These are phyloP conservation scores for Aphelenchoides fujianensis DNA, from an alignment of 1,140 invertebrate species.

Conservation along the genomic window DNA sequence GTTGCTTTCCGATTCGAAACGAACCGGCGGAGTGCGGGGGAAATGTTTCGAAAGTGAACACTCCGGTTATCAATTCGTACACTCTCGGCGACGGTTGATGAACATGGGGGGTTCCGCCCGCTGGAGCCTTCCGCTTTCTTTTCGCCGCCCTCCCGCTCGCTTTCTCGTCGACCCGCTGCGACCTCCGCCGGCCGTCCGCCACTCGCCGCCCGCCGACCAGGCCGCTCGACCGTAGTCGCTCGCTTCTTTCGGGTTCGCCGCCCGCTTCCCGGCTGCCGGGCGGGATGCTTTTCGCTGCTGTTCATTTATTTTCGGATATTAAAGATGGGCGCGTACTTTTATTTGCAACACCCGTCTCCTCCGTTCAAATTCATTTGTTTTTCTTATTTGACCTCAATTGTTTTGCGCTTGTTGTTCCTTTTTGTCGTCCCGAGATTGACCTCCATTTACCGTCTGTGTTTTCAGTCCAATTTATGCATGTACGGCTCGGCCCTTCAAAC, in stretches of 20 bases:
- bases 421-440: neutral
- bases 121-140: neutral
- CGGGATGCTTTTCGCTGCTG: too few species aligned
- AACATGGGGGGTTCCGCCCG: neutral
- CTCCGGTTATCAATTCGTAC: too few species aligned
- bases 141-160: neutral
- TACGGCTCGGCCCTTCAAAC: constrained; percentile 13
- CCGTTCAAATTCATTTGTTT: neutral
- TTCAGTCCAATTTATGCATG: constrained; percentile 11
- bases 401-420: neutral
- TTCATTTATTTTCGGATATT: too few species aligned
- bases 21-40: too few species aligned
- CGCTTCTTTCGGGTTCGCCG: neutral
- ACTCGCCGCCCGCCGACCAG: neutral
- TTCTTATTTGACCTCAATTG: neutral
- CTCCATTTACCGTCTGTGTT: neutral
- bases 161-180: constrained; percentile 2
- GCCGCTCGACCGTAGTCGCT: neutral
- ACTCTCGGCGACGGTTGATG: too few species aligned
- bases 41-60: too few species aligned
- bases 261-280: too few species aligned
- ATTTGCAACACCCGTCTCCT: neutral
- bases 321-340: neutral
- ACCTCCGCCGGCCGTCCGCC: neutral
- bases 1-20: too few species aligned